Evolutionary conservation across 1,140 invertebrate species (phyloP).

Genomic region (Branchinecta lynchi): DNA sequence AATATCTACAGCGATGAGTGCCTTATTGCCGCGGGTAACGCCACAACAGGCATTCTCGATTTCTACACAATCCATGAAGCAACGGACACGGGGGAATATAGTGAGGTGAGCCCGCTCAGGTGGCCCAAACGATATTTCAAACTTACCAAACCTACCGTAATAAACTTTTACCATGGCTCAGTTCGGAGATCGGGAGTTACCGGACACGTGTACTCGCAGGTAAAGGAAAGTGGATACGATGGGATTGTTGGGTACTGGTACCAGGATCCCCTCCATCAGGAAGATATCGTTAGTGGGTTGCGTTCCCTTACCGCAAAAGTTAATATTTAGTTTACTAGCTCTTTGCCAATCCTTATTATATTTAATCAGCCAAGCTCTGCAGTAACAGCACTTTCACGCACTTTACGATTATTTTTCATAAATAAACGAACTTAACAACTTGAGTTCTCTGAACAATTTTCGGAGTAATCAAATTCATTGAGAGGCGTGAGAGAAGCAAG

Average conservation of each 20-base stretch:
- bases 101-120: neutral
- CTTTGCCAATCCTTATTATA: too few species aligned
- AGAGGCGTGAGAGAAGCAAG: too few species aligned
- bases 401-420: too few species aligned
- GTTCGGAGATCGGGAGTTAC: neutral
- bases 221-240: neutral
- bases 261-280: neutral
- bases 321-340: too few species aligned
- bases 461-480: too few species aligned
- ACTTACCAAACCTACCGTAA: neutral
- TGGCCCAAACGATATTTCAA: neutral
- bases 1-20: neutral
- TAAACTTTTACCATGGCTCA: neutral
- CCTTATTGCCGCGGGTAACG: neutral
- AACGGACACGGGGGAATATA: neutral
- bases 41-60: neutral
- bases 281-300: neutral
- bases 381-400: too few species aligned
- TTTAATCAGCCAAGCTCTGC: too few species aligned
- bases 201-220: neutral
- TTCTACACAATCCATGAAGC: conserved; percentile 1
- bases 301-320: neutral
- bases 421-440: too few species aligned
- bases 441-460: too few species aligned
- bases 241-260: neutral